Evolutionary conservation across 2,888 invertebrate species (phyloP), one percentile per base, ranked within the genome.

Genomic region (Caenorhabditis becei): DNA sequence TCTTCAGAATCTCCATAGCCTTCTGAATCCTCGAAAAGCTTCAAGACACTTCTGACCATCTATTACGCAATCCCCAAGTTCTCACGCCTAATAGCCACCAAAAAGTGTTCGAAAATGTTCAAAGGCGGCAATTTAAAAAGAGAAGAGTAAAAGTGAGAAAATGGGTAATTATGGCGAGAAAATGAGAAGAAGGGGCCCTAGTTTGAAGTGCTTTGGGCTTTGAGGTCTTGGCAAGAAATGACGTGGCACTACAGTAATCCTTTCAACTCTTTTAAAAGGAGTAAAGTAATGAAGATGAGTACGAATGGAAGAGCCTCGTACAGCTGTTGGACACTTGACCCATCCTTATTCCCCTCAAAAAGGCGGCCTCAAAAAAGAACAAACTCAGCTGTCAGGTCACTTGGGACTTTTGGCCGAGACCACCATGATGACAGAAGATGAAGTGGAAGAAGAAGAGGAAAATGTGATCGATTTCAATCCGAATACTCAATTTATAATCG

Each of bases 141-240:
- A 32, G 51, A 49, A 49, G 67, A 44, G 67, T 47, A 56, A 59
- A 47, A 59, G 59, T 49, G 69, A 32, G 10, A 10, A 32, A 32
- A 32, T n/a, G n/a, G n/a, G 51, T 53, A 70, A 70, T 70, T 70
- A 70, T 70, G 37, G n/a, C n/a, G n/a, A n/a, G n/a, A n/a, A n/a
- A 70, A 49, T 35, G 35, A 26, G 47, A 32, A 32, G 5, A 10
- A 32, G 32, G 32, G 32, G 26, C 20, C 26, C 23, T n/a, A n/a
- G n/a, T n/a, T n/a, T n/a, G n/a, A 49, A 69, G 69, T 69, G 58
- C 49, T 69, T 59, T 49, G 58, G 69, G 58, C 69, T 58, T 58
- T 69, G 69, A 49, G 49, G 4, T 10, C 32, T 32, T 32, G n/a
- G n/a, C n/a, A n/a, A n/a, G n/a, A n/a, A n/a, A n/a, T n/a, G n/a